Evolutionary conservation across 2,888 invertebrate species (phyloP).

Genomic region (Ceriagrion tenellum): DNA sequence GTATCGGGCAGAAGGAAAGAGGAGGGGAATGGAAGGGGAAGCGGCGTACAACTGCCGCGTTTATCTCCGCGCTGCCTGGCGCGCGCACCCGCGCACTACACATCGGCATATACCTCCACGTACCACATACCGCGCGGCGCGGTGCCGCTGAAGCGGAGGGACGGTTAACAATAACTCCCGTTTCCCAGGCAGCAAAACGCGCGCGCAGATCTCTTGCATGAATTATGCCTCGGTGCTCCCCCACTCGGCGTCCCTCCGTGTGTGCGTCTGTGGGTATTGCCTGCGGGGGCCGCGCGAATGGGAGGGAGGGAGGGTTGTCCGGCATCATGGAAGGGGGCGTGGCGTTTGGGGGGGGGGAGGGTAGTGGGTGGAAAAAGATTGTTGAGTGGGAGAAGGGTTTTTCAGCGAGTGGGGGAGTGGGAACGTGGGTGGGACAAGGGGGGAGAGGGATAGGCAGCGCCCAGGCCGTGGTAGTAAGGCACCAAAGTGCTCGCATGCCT

Average conservation of each 20-base stretch:
- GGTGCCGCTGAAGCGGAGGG: not conserved
- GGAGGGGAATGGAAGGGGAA: not conserved
- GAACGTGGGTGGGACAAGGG: not conserved
- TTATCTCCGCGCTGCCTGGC: slow-evolving; percentile 26
- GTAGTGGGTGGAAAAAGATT: not conserved
- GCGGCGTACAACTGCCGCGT: slow-evolving; percentile 48
- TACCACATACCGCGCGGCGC: not conserved
- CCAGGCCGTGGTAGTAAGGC: not conserved
- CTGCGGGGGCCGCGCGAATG: not conserved
- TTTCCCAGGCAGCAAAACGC: slow-evolving; percentile 63
- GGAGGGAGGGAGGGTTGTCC: not conserved
- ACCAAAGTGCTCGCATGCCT: slow-evolving; percentile 65
- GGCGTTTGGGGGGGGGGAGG: not conserved
- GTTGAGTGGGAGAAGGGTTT: not conserved
- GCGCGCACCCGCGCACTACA: not conserved
- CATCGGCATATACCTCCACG: not conserved
- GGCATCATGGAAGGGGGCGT: not conserved
- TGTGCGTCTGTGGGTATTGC: not conserved
- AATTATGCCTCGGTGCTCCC: slow-evolving; percentile 55
- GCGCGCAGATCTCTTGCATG: slow-evolving; percentile 63
- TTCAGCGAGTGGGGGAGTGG: too few relatives aligned
- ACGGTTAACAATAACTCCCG: slow-evolving; percentile 62
- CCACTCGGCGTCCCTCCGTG: not conserved
- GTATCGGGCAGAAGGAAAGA: slow-evolving; percentile 8
- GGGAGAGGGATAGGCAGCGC: not conserved